Base-by-base conservation (phyloP, 2,113 vertebrate genomes). In the Chloroceryle aenea region DNA sequence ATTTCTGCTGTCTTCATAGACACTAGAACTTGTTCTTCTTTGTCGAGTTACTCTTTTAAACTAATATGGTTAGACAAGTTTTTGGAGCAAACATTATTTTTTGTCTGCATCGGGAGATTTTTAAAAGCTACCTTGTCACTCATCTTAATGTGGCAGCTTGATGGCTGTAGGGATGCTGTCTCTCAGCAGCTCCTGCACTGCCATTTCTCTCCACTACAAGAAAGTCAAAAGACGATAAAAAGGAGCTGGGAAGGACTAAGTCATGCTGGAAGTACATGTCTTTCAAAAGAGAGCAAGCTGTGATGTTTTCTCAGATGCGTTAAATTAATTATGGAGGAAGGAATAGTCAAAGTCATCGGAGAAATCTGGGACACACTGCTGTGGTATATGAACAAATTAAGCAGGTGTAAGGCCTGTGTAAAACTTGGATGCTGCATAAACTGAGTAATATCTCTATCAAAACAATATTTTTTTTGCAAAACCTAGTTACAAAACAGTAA, bases 81-180 rank as follows among this genome's bases (percentile, higher is more conserved):
- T 93, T 86, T 79, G 79, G 32, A 96, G 56, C 63, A 91, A 97
- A 77, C 79, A 86, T 78, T 78, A 61, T 85, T 43, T 94, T 90
- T 74, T 7, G 3, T 29, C 69, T 85, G 69, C 84, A 59, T 77
- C 86, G 69, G 52, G 63, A 89, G 77, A 80, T 88, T 91, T 78
- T 88, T 85, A 63, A 93, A 95, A 79, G 72, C 82, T 90, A 58
- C 55, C 63, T 86, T 92, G 56, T 91, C 55, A 20, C 69, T 93
- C 69, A 34, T 32, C 47, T 78, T 91, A 75, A 48, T 36, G 52
- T 64, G 56, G 29, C 10, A 18, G 9, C 9, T 29, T 64, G 64
- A 62, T 50, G 58, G 69, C 53, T 82, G 16, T 18, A 68, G 62
- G 53, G 66, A 79, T 25, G 3, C 13, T 82, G 43, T 48, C 50